These are phyloP conservation scores for Eupithecia insigniata DNA, from an alignment of 2,888 invertebrate genomes.

Conservation along the genomic window DNA sequence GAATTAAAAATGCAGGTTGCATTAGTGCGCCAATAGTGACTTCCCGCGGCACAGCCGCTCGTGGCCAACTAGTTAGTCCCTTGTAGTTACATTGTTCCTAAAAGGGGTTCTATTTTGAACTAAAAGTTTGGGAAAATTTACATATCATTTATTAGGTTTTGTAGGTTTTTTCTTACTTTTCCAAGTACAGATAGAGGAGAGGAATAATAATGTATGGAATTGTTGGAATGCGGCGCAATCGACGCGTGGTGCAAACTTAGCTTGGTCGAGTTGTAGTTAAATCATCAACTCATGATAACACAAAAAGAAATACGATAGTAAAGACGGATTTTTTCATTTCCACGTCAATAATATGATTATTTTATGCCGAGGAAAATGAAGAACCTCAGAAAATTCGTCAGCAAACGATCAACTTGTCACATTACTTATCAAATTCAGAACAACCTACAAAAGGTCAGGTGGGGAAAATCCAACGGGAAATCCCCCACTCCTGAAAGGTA, in stretches of 20 bases:
- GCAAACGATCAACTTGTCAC: background rate
- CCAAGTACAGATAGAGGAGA: background rate
- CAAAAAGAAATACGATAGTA: background rate
- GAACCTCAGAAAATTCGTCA: background rate
- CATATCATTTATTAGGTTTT: too few relatives aligned
- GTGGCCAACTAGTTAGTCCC: conserved; percentile 3
- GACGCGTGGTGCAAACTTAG: too few relatives aligned
- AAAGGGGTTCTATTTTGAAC: background rate
- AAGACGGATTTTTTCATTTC: background rate
- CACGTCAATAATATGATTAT: background rate
- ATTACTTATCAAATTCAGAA: background rate
- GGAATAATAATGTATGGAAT: background rate
- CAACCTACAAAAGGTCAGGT: background rate
- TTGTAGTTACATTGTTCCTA: background rate
- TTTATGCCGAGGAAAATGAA: background rate
- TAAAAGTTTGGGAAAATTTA: background rate
- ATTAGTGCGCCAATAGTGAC: conserved; percentile 68
- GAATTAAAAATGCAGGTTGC: conserved; percentile 80
- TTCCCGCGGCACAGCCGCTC: conserved; percentile 41
- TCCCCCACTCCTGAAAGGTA: conserved; percentile 6
- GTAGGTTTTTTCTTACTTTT: background rate
- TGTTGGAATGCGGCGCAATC: too few relatives aligned
- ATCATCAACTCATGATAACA: background rate
- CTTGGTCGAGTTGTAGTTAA: too few relatives aligned
- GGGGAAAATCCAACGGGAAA: conserved; percentile 3